A percentile compares a stretch with the other conserved stretches of the same genome.
These are phyloP conservation scores for Porites rus DNA, from an alignment of 92 coral and sea anemone genomes.

Conservation along the genomic window DNA sequence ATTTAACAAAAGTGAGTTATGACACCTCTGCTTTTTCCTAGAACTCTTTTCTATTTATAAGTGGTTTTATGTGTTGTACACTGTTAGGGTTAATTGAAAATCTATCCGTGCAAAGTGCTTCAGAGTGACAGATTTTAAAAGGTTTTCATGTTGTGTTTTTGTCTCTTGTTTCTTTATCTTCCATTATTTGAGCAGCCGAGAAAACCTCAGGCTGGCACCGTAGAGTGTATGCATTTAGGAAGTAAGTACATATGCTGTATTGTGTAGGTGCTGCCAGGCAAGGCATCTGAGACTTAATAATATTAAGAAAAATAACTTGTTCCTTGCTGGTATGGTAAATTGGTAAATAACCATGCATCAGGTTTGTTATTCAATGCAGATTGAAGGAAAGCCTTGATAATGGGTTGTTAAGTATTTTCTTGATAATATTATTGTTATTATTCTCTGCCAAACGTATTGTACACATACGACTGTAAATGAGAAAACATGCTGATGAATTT, in stretches of 20 bases:
- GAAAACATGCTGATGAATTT: no score
- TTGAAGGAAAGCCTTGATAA: no score
- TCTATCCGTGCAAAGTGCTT: not conserved
- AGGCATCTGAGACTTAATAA: not conserved
- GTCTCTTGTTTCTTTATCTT: conserved; percentile 27
- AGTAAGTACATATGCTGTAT: conserved; percentile 17
- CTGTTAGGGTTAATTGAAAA: not conserved
- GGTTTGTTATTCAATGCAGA: not conserved
- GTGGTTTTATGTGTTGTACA: not conserved
- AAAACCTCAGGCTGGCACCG: conserved; percentile 11
- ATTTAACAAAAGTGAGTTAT: no score
- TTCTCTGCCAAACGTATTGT: no score
- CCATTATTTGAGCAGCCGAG: conserved; percentile 29
- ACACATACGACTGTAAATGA: no score
- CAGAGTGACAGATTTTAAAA: not conserved
- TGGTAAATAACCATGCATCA: not conserved
- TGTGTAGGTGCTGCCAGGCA: not conserved
- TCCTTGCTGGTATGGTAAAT: not conserved
- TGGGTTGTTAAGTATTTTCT: no score
- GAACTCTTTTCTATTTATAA: no score
- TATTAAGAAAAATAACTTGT: not conserved
- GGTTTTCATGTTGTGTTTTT: conserved; percentile 23
- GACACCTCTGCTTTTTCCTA: no score
- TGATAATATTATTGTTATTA: no score
- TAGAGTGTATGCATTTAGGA: conserved; percentile 3